A percentile compares a stretch with the other conserved stretches of the same genome.
Evolutionary conservation across 1,140 invertebrate species (phyloP).

Genomic region (Oedothorax gibbosus): DNA sequence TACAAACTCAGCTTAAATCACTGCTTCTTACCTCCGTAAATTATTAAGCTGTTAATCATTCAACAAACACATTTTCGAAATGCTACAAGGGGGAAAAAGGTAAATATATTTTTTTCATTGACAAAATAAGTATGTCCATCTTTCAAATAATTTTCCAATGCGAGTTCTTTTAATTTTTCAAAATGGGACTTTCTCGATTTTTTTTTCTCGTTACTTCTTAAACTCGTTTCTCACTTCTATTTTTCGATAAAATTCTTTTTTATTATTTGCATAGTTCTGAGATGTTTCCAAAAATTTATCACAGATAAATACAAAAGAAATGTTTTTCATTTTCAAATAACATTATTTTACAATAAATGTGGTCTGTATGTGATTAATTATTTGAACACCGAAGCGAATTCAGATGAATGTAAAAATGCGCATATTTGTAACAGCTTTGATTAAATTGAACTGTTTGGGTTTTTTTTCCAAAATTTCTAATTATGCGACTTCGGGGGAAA

Average conservation of each 20-base stretch:
- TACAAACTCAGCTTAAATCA: background rate
- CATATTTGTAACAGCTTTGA: no score
- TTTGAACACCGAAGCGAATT: no score
- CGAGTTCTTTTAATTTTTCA: conserved; percentile 11
- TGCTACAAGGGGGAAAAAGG: background rate
- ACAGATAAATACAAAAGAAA: no score
- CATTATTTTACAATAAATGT: no score
- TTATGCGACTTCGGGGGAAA: no score
- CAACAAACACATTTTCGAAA: conserved; percentile 12
- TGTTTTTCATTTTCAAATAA: no score
- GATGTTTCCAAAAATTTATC: no score
- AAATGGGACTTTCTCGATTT: conserved; percentile 11
- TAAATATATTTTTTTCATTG: background rate
- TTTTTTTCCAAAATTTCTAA: no score
- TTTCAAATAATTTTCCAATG: conserved; percentile 8
- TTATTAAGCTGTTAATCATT: conserved; percentile 22
- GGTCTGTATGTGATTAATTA: no score
- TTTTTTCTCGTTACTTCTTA: conserved; percentile 4
- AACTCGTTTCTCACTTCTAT: conserved; percentile 22
- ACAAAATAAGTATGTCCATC: conserved; percentile 23
- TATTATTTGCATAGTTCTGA: no score
- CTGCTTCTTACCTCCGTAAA: conserved; percentile 7
- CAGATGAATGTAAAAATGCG: no score
- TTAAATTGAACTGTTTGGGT: no score
- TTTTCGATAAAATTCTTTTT: background rate